A percentile compares a stretch with the other conserved stretches of the same genome.
These are phyloP conservation scores for Trochalopteron elliotii DNA, from an alignment of 2,113 vertebrate species.

Conservation along the genomic window DNA sequence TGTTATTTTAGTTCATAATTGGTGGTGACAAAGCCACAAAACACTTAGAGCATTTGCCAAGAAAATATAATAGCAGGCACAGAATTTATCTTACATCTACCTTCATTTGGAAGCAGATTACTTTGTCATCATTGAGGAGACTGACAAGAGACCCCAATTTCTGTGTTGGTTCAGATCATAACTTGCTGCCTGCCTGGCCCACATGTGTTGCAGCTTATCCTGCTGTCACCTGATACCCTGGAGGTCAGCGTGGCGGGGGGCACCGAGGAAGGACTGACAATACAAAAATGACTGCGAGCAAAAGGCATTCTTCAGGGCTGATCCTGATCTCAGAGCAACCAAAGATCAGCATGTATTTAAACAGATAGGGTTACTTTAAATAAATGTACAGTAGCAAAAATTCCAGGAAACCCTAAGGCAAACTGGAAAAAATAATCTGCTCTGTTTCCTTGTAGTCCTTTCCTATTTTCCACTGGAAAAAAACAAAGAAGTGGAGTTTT, in stretches of 20 bases:
- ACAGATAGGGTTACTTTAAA: constrained; percentile 66
- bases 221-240: not conserved
- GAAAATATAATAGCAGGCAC: constrained; percentile 17
- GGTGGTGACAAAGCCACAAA: constrained; percentile 42
- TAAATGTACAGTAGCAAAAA: constrained; percentile 69
- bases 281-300: constrained; percentile 28
- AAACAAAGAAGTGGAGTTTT: not conserved
- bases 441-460: constrained; percentile 26
- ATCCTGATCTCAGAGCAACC: constrained; percentile 58
- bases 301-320: constrained; percentile 26
- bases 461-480: not conserved
- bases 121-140: not conserved
- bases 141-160: not conserved
- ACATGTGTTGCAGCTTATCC: constrained; percentile 63
- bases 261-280: constrained; percentile 15
- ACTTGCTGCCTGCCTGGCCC: not conserved
- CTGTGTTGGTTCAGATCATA: not conserved
- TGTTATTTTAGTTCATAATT: constrained; percentile 42
- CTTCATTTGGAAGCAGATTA: constrained; percentile 25
- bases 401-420: constrained; percentile 62
- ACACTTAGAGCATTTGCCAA: constrained; percentile 10
- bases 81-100: constrained; percentile 2
- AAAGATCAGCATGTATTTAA: constrained; percentile 66
- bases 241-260: constrained; percentile 10
- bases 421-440: constrained; percentile 51